Evolutionary conservation across 64 coral and sea anemone genomes (phyloP), one percentile per base, ranked within the genome.

Genomic region (Stichodactyla helianthus): DNA sequence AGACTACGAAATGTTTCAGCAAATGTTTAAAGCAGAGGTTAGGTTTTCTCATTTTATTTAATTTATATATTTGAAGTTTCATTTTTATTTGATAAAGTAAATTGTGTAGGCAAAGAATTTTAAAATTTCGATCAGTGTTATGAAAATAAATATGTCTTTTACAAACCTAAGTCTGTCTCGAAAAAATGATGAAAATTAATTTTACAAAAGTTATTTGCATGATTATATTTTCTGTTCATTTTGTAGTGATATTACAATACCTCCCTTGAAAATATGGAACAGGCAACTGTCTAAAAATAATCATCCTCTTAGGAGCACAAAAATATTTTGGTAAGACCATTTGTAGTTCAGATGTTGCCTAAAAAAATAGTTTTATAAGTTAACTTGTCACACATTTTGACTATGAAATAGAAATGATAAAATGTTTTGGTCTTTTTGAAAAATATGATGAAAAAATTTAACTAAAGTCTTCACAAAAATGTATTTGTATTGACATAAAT

Each of bases 121-220:
- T 52, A 81, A 81, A 81, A 52, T 81, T 53, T 81, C 10, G 50
- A 53, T 81, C 78, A 81, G 26, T 54, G 50, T 81, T 81, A 81
- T 81, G 78, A 81, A 81, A 81, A 81, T 81, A 81, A 81, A 81
- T 74, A 74, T 81, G 78, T 81, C 78, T 54, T 79, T 81, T 81
- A 81, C 78, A 81, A 81, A 81, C 78, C 78, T 81, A 81, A 81
- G 78, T 52, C 78, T 81, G 78, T 54, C 78, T 81, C 20, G 78
- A 81, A 81, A 81, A 81, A 81, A 81, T 81, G 78, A 81, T 52
- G 78, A 54, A 52, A 81, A 81, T 81, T 81, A 81, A 81, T 81
- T 81, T 81, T 74, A 81, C 50, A 81, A 81, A 81, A 81, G 78
- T 81, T 81, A 81, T 81, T 81, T 51, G 52, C 27, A 74, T 74